A percentile compares a stretch with the other conserved stretches of the same genome.
Conservation (phyloP, 2,113 vertebrate species). For the Atractosteus spatula region DNA sequence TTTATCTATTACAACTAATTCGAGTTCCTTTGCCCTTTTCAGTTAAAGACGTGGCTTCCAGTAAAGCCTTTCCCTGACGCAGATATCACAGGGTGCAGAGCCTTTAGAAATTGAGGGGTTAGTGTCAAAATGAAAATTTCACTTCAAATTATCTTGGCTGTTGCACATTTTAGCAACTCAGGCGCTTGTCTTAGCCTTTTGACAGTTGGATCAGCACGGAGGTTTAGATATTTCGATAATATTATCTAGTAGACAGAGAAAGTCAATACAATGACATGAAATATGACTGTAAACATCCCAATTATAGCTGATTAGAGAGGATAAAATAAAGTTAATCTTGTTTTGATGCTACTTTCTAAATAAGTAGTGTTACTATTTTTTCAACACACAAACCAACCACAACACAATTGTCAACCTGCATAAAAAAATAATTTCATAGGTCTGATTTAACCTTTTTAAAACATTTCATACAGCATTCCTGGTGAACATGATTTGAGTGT, state of each 20-base stretch:
- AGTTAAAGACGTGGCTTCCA: conserved; percentile 85
- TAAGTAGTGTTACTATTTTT: too few species aligned
- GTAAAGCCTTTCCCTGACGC: conserved; percentile 77
- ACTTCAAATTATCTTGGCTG: conserved; percentile 89
- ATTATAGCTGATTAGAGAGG: conserved; percentile 82
- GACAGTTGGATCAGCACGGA: conserved; percentile 86
- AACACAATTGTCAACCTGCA: too few species aligned
- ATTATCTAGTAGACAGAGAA: conserved; percentile 82
- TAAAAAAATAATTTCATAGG: too few species aligned
- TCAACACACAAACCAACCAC: too few species aligned
- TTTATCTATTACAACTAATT: conserved; percentile 99
- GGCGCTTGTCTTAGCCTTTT: conserved; percentile 84
- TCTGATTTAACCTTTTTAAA: too few species aligned
- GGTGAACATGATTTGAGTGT: too few species aligned
- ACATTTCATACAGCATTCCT: too few species aligned
- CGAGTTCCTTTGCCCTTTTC: conserved; percentile 98
- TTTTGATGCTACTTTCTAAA: too few species aligned
- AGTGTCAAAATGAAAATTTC: conserved; percentile 94
- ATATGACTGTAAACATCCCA: conserved; percentile 92
- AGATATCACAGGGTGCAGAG: conserved; percentile 66
- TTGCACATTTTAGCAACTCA: conserved; percentile 82
- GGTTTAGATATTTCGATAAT: conserved; percentile 90
- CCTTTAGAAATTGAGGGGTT: conserved; percentile 87
- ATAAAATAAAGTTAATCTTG: conserved; percentile 42
- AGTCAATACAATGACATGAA: conserved; percentile 92